These are phyloP conservation scores for Vulpes lagopus DNA, from an alignment of 2,113 vertebrate genomes.

Conservation along the genomic window DNA sequence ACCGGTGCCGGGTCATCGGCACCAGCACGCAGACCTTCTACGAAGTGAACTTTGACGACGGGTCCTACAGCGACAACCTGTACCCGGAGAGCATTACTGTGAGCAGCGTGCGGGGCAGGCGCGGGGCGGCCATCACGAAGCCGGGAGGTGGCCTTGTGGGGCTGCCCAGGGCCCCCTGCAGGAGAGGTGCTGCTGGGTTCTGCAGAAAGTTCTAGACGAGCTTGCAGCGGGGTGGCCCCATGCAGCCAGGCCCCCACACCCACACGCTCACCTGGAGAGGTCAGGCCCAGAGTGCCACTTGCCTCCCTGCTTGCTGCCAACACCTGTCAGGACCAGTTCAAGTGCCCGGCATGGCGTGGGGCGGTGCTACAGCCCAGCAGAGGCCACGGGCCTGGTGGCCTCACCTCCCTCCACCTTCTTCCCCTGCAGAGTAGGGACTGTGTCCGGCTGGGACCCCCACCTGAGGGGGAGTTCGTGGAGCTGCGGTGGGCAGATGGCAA, in stretches of 20 bases:
- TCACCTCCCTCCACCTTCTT: fast-evolving
- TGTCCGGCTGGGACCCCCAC: slow-evolving; percentile 90
- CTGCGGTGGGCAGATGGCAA: slow-evolving; percentile 91
- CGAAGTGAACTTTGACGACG: slow-evolving; percentile 97
- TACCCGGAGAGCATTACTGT: slow-evolving; percentile 96
- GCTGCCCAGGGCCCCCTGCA: background rate
- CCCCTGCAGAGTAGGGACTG: slow-evolving; percentile 94
- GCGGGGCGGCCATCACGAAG: fast-evolving
- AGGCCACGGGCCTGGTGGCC: background rate
- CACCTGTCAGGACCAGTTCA: fast-evolving
- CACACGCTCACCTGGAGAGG: fast-evolving
- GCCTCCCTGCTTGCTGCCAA: background rate
- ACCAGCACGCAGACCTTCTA: slow-evolving; percentile 93
- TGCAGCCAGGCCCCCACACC: fast-evolving
- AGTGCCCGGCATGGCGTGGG: fast-evolving
- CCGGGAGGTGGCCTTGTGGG: fast-evolving
- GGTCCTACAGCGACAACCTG: slow-evolving; percentile 98
- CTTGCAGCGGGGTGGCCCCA: fast-evolving
- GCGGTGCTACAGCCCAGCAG: background rate
- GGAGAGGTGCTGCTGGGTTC: too few relatives aligned
- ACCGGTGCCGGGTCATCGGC: slow-evolving; percentile 94
- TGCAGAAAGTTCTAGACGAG: fast-evolving
- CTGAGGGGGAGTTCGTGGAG: slow-evolving; percentile 91
- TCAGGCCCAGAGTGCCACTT: fast-evolving
- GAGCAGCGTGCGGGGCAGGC: slow-evolving; percentile 75